phyloP scores from a whole-genome alignment of 2,888 invertebrate species.

The Nymphalis c-album region DNA sequence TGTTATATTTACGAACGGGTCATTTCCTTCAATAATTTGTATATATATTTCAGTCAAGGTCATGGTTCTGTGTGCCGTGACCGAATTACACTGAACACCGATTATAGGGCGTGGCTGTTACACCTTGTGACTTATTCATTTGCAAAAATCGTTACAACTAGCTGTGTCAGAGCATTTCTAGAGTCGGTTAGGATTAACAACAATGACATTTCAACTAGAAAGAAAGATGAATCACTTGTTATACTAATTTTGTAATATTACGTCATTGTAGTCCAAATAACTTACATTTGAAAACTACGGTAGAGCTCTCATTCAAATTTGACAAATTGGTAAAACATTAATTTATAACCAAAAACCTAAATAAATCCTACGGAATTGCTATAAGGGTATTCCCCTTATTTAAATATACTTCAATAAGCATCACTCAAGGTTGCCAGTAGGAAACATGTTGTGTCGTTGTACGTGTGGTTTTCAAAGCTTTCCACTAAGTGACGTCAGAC shows the following conservation, averaged over 20 bases:
- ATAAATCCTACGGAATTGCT: too few relatives aligned
- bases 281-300: not conserved
- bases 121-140: conserved; percentile 33
- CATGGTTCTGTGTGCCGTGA: conserved; percentile 34
- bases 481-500: conserved; percentile 32
- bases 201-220: conserved; percentile 1
- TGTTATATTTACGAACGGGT: conserved; percentile 23
- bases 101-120: conserved; percentile 35
- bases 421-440: conserved; percentile 24
- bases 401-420: conserved; percentile 24
- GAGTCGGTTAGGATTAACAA: not conserved
- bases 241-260: not conserved
- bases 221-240: not conserved
- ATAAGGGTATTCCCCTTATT: not conserved
- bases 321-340: too few relatives aligned
- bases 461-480: conserved; percentile 25
- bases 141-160: conserved; percentile 34
- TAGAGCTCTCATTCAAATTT: too few relatives aligned
- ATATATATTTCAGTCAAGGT: conserved; percentile 31
- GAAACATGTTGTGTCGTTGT: conserved; percentile 22
- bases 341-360: too few relatives aligned
- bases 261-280: not conserved
- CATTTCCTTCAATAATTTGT: conserved; percentile 28
- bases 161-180: conserved; percentile 15
- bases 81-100: conserved; percentile 29